Base-by-base conservation (phyloP, 2,888 invertebrate genomes). In the Pristionchus fissidentatus region DNA sequence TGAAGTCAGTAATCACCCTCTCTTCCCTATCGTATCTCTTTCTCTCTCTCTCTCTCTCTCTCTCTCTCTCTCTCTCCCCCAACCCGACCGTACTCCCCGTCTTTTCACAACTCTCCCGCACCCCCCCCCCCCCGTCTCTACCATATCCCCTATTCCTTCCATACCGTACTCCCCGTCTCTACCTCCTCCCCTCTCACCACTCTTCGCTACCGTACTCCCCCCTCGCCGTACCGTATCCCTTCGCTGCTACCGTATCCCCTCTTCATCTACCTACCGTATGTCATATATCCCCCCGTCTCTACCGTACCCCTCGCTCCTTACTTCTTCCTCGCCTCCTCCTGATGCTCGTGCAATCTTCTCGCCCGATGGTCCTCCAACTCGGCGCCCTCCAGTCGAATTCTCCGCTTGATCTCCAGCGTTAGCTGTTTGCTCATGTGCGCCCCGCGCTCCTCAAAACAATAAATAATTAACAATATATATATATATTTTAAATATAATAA, bases 281-380 rank as follows among this genome's bases (percentile, higher is more conserved):
- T 62, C 32, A n/a, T n/a, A n/a, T n/a, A n/a, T n/a, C n/a, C n/a
- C n/a, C n/a, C n/a, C n/a, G n/a, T n/a, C 35, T 3, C 46, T 19
- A 55, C 82, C 2, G 26, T 57, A 26, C 55, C 57, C 49, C 5
- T 38, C n/a, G n/a, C n/a, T n/a, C 15, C 60, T 83, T 84, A 80
- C 80, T 80, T 77, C 84, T 83, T 73, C 91, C 84, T 93, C 19
- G 91, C 92, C n/a, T 91, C 91, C 83, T 93, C 92, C 55, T 92
- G 88, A 84, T 93, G 93, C 86, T 93, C 92, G 84, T 94, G 94
- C 85, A 93, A 88, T 86, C 93, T 92, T 88, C 92, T 93, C 86
- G 91, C 92, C 91, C 93, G 90, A 90, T 93, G 93, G 49, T 94
- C 94, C 84, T 94, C 94, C 83, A 95, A 91, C 87, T 95, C 95